These are phyloP conservation scores for Nematostella vectensis DNA, from an alignment of 92 coral and sea anemone genomes.

Conservation along the genomic window DNA sequence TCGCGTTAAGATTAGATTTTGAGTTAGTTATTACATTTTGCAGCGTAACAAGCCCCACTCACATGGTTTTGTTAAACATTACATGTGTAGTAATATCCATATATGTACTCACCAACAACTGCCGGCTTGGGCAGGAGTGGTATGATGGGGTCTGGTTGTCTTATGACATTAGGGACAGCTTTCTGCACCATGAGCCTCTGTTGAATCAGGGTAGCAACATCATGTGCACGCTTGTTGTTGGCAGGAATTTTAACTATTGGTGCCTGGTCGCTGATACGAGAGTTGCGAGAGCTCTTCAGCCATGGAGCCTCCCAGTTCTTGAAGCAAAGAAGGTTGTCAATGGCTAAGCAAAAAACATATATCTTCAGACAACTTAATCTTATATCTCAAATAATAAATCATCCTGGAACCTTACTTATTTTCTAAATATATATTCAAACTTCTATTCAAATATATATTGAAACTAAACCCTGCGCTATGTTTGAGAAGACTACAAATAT, in stretches of 20 bases:
- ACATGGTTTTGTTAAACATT: no score
- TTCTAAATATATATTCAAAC: no score
- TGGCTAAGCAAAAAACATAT: neutral
- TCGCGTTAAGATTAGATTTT: no score
- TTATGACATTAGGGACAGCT: neutral
- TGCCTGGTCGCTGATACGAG: slow-evolving; percentile 27
- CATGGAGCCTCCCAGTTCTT: slow-evolving; percentile 79
- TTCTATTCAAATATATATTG: no score
- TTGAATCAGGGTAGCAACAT: slow-evolving; percentile 63
- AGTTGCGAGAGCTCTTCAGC: slow-evolving; percentile 44
- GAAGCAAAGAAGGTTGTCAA: neutral
- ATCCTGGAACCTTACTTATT: no score
- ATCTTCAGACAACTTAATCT: no score
- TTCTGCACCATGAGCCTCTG: slow-evolving; percentile 41
- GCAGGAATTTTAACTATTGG: slow-evolving; percentile 30
- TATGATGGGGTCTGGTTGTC: neutral
- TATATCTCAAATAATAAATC: no score
- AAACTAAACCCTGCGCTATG: no score
- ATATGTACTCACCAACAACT: slow-evolving; percentile 13
- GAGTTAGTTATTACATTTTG: no score
- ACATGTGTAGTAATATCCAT: no score
- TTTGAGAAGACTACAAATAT: no score
- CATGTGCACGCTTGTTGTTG: slow-evolving; percentile 40
- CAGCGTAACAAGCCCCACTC: no score
- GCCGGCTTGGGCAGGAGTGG: slow-evolving; percentile 23